Percentiles rank a stretch among this genome's conserved stretches.
These are phyloP conservation scores for Mastigias papua DNA, from an alignment of 30 jellyfish, hydroid and myxozoan genomes.

Conservation along the genomic window DNA sequence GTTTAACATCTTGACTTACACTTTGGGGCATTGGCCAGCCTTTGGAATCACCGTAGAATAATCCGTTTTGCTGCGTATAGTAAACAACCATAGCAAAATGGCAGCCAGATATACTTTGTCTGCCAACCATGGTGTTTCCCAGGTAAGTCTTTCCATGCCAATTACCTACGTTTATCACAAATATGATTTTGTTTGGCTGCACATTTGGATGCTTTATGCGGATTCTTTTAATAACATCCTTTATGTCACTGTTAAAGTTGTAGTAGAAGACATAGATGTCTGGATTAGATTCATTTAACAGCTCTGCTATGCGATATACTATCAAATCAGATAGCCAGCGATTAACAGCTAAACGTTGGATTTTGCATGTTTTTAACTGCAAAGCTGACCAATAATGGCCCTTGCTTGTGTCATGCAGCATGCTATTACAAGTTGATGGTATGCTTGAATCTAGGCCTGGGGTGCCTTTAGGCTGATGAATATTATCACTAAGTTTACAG, in stretches of 20 bases:
- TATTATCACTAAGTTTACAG: not conserved
- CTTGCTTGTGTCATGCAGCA: not conserved
- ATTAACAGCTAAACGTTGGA: not conserved
- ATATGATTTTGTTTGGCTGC: not conserved
- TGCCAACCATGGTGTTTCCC: not conserved
- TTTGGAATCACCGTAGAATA: conserved; percentile 23
- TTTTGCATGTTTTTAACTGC: not conserved
- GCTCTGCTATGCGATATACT: not conserved
- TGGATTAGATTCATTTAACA: not conserved
- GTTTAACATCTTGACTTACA: not conserved
- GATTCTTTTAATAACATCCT: not conserved
- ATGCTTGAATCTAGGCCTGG: not conserved
- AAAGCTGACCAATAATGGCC: not conserved
- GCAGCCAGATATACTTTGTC: not conserved
- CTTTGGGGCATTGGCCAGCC: conserved; percentile 38
- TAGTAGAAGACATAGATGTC: not conserved
- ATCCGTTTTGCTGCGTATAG: not conserved
- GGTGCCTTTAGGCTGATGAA: not conserved
- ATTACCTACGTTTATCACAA: not conserved
- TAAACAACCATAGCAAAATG: conserved; percentile 33
- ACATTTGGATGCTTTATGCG: not conserved
- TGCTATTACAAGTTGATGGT: not conserved
- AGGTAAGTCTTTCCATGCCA: not conserved
- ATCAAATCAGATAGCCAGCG: not conserved
- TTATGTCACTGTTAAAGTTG: not conserved